Percentiles rank a stretch among this genome's conserved stretches.
These are phyloP conservation scores for Acipenser ruthenus DNA, from an alignment of 2,797 vertebrate genomes.

Conservation along the genomic window DNA sequence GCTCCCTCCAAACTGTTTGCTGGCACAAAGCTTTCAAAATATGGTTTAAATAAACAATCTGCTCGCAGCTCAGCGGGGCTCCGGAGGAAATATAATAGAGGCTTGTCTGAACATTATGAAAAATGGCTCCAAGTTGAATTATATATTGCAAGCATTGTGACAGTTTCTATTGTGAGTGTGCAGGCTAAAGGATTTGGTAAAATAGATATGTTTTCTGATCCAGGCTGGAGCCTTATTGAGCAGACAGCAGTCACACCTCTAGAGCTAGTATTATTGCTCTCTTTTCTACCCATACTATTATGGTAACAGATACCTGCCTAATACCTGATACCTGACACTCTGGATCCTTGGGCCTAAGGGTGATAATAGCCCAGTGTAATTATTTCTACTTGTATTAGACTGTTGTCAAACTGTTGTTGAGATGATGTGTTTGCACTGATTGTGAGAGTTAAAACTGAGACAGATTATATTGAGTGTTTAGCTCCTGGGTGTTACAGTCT, in stretches of 20 bases:
- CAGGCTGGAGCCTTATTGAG: conserved; percentile 63
- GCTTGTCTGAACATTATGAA: conserved; percentile 46
- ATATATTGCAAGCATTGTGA: conserved; percentile 55
- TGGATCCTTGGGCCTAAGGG: conserved; percentile 24
- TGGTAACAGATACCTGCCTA: conserved; percentile 60
- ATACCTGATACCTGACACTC: conserved; percentile 52
- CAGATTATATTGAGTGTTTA: conserved; percentile 48
- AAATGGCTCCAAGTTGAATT: conserved; percentile 59
- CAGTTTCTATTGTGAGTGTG: conserved; percentile 63
- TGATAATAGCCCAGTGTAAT: conserved; percentile 12
- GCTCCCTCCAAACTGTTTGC: conserved; percentile 29
- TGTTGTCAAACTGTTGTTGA: conserved; percentile 57
- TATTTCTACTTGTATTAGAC: conserved; percentile 46
- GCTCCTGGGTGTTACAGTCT: conserved; percentile 42
- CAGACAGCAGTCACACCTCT: conserved; percentile 54
- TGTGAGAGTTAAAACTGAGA: conserved; percentile 48
- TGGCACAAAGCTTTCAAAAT: conserved; percentile 25
- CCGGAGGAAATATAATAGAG: conserved; percentile 53
- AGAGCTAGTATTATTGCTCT: conserved; percentile 46
- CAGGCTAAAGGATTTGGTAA: conserved; percentile 47
- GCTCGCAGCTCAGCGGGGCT: conserved; percentile 30
- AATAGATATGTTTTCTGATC: conserved; percentile 47
- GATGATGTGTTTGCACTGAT: conserved; percentile 54
- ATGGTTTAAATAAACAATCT: conserved; percentile 35
- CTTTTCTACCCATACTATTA: conserved; percentile 55